Conservation (phyloP, 2,888 invertebrate genomes). For the Nemotelus pantherinus region DNA sequence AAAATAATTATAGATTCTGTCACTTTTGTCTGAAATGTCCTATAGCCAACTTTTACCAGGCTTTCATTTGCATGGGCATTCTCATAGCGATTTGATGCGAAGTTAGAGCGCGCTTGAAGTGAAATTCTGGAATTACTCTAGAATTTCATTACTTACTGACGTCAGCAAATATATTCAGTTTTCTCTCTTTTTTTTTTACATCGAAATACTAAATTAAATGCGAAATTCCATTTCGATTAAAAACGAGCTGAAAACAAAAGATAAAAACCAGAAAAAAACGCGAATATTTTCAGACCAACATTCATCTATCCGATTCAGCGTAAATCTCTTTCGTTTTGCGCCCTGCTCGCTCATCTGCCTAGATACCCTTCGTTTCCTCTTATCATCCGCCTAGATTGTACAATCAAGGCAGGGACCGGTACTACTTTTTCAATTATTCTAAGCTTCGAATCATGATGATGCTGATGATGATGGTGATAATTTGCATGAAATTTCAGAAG, state of each 20-base stretch:
- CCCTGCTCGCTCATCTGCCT: no score
- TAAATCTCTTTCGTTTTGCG: no score
- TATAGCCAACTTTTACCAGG: no score
- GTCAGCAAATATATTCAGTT: slow-evolving; percentile 12
- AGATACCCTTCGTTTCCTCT: no score
- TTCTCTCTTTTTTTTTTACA: neutral
- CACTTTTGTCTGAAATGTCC: no score
- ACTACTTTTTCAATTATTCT: slow-evolving; percentile 40
- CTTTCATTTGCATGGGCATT: no score
- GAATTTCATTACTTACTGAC: slow-evolving; percentile 18
- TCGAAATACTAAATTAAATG: slow-evolving; percentile 10
- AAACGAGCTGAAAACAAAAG: slow-evolving; percentile 28
- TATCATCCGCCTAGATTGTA: no score
- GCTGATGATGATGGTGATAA: slow-evolving; percentile 36
- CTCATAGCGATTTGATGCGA: no score
- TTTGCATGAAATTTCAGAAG: slow-evolving; percentile 39
- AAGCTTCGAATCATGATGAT: slow-evolving; percentile 38
- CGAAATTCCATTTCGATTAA: slow-evolving; percentile 35
- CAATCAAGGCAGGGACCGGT: neutral
- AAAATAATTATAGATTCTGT: no score
- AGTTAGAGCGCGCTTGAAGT: no score
- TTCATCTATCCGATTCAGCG: neutral
- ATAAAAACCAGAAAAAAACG: slow-evolving; percentile 5
- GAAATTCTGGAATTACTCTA: neutral
- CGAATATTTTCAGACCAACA: slow-evolving; percentile 8